Base-by-base conservation (phyloP, 2,888 invertebrate species). In the Tenthredo distinguenda region DNA sequence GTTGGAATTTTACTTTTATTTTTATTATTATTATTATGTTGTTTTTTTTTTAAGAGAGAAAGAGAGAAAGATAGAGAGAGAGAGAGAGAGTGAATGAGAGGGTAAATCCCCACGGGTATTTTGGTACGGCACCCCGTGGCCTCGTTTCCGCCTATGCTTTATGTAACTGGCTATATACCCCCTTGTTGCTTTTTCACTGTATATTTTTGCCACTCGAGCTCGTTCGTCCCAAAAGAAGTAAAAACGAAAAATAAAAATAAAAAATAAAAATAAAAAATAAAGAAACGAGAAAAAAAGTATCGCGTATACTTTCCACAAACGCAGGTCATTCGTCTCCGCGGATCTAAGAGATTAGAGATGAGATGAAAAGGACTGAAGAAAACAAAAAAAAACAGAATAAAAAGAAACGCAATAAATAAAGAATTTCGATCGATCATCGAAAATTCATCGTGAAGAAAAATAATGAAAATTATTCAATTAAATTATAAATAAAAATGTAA, bases 81-180 rank as follows among this genome's bases (percentile, higher is more conserved):
- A 50, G 34, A 77, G 43, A n/a, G 37, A 81, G 62, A 40, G 77
- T 34, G 40, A 81, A 40, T 10, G 81, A 50, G 62, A 21, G 62
- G 68, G 68, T 26, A 15, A 34, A 83, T 12, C 83, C 92, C 91
- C 92, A 90, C 89, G 92, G 91, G 92, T 91, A 86, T 89, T 68
- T 85, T 87, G 89, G 89, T 91, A 92, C 88, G 91, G 92, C 91
- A 92, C 92, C 92, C 92, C 58, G 88, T 91, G 91, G 92, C 90
- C 91, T 92, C 92, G 92, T 92, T 92, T 89, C 91, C 88, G 90
- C 90, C 91, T 91, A 91, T 91, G 91, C 91, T 92, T 91, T 91
- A 92, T 92, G 90, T 90, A 90, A 89, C 91, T 89, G 87, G 86
- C 88, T 86, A 85, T 87, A 86, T 86, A 87, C 87, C 86, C 87